Evolutionary conservation across 2,113 vertebrate species (phyloP).

Genomic region (Pseudopipra pipra): DNA sequence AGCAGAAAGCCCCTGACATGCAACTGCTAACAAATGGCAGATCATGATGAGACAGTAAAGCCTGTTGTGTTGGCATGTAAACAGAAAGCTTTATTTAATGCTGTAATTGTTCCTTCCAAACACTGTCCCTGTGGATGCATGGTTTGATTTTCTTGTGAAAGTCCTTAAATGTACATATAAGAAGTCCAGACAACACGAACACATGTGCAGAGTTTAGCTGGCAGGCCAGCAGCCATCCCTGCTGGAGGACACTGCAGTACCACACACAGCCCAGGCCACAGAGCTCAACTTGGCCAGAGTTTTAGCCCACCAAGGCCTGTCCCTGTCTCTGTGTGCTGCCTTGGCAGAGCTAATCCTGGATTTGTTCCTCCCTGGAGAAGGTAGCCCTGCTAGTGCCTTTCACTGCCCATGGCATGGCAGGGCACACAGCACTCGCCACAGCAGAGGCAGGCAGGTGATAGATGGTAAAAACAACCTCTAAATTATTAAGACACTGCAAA

Average conservation of each 20-base stretch:
- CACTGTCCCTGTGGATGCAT: neutral
- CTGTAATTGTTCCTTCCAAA: neutral
- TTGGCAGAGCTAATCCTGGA: neutral
- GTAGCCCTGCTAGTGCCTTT: accelerated
- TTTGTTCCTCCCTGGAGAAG: neutral
- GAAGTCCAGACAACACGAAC: neutral
- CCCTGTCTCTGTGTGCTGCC: accelerated
- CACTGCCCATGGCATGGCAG: neutral
- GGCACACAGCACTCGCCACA: accelerated
- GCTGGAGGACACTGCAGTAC: neutral
- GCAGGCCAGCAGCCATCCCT: neutral
- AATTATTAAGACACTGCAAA: neutral
- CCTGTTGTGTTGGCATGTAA: neutral
- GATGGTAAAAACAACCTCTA: accelerated
- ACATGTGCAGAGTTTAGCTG: neutral
- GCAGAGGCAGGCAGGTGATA: neutral
- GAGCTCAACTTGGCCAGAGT: neutral
- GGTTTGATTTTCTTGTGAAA: neutral
- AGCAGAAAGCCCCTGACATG: neutral
- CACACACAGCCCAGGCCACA: neutral
- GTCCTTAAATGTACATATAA: neutral
- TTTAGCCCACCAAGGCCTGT: accelerated
- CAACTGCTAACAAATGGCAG: neutral
- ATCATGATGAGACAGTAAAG: neutral
- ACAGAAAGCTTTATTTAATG: neutral